Base-by-base conservation (phyloP, 2,888 invertebrate genomes). In the Polyploca ridens region DNA sequence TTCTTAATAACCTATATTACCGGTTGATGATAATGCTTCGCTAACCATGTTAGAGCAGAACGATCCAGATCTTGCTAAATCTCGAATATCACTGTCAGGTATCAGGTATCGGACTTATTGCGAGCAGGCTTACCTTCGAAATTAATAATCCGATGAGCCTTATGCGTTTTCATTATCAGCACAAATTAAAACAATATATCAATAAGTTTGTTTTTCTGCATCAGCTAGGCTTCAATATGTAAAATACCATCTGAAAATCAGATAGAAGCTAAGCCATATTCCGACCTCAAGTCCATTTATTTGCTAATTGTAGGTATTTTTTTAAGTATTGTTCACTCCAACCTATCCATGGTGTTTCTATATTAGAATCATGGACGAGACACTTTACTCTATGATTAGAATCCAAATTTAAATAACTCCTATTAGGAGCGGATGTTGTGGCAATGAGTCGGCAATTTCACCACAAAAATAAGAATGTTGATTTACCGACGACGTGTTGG, bases 401-500 rank as follows among this genome's bases (percentile, higher is more conserved):
- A 19, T 54, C 10, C 54, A 10, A 19, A 54, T 54, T 54, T n/a
- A 54, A 19, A 19, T 54, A 10, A 54, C 54, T 54, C 6, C 19
- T 54, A 54, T 54, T 49, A 54, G 54, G 16, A 14, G 19, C 54
- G 19, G 54, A 54, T 54, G 54, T 54, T 54, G 54, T 19, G 54
- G 54, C 19, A 19, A 19, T 19, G 54, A 54, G 19, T 7, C 54
- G 16, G 54, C 10, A 54, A 54, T 54, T 54, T 54, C 54, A 19
- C 54, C 19, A 54, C 54, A 54, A 19, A 54, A 19, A 54, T 54
- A 54, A 61, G 19, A 61, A 19, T 44, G 41, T 61, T 61, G 41
- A 41, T 44, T 61, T 41, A 11, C 61, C 13, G 27, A 27, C 61
- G 27, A n/a, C 33, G 65, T 58, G 64, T 60, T 62, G 64, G 38